phyloP scores from a whole-genome alignment of 2,888 invertebrate species.

The Tuberolachnus salignus region DNA sequence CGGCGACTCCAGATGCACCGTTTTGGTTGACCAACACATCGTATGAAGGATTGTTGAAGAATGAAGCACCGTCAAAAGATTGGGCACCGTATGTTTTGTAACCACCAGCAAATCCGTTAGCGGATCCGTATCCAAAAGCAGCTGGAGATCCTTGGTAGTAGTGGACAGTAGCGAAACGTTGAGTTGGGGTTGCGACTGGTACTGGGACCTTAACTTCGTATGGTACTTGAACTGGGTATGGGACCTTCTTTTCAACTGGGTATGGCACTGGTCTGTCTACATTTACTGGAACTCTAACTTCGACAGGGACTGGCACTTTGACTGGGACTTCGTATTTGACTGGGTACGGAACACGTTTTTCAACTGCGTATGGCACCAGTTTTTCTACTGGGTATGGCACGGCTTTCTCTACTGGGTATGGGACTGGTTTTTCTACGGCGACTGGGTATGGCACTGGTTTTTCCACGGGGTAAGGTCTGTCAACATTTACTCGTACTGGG shows the following conservation, averaged over 20 bases:
- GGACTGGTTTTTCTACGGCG: constrained; percentile 77
- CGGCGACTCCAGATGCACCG: constrained; percentile 33
- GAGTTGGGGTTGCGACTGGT: constrained; percentile 74
- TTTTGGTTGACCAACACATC: constrained; percentile 34
- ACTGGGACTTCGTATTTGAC: constrained; percentile 62
- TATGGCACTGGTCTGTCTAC: constrained; percentile 75
- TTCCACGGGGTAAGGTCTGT: constrained; percentile 74
- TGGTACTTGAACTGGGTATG: constrained; percentile 72
- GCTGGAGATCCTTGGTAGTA: constrained; percentile 39
- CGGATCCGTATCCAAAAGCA: constrained; percentile 10
- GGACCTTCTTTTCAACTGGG: constrained; percentile 66
- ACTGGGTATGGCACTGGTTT: constrained; percentile 81
- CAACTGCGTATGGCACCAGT: constrained; percentile 72
- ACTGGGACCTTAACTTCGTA: constrained; percentile 79
- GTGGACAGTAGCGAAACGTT: constrained; percentile 55
- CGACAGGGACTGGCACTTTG: constrained; percentile 69
- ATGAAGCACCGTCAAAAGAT: constrained; percentile 29
- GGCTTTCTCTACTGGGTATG: constrained; percentile 73
- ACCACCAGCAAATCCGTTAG: constrained; percentile 5
- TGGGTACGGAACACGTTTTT: constrained; percentile 64
- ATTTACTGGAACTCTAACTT: constrained; percentile 65
- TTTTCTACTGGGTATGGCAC: constrained; percentile 69
- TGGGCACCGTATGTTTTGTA: constrained; percentile 37
- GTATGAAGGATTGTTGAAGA: constrained; percentile 32
- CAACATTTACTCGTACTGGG: constrained; percentile 69